phyloP scores from a whole-genome alignment of 2,113 vertebrate species.

The Formicarius rufipectus region DNA sequence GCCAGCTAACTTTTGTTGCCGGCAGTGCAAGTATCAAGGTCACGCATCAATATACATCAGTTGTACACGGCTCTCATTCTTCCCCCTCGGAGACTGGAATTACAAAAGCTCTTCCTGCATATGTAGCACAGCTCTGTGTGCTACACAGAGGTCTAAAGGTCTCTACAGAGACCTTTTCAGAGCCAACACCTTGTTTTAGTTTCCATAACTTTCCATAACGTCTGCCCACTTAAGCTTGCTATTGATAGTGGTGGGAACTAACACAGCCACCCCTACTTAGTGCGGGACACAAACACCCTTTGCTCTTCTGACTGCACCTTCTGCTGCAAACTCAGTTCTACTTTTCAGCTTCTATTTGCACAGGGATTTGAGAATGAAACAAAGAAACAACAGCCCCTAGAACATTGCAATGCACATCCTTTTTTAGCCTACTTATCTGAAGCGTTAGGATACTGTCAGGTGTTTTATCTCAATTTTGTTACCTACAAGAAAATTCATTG shows the following conservation, averaged over 20 bases:
- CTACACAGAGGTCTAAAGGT: no score
- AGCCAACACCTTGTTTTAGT: background rate
- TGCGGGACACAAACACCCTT: background rate
- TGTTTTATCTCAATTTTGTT: background rate
- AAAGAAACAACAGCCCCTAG: background rate
- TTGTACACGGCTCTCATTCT: background rate
- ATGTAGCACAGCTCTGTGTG: background rate
- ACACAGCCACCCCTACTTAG: background rate
- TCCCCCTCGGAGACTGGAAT: background rate
- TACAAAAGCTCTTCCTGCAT: background rate
- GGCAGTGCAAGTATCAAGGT: background rate
- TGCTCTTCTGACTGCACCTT: background rate
- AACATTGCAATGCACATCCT: background rate
- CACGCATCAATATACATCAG: background rate
- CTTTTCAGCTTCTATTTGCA: background rate
- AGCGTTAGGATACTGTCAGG: background rate
- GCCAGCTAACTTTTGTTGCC: background rate
- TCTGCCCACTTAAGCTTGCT: background rate
- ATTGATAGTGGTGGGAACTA: background rate
- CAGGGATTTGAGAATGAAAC: background rate
- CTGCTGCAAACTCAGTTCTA: background rate
- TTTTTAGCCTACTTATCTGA: background rate
- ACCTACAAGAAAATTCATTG: background rate
- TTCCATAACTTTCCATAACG: background rate
- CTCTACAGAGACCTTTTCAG: background rate